A percentile compares a stretch with the other conserved stretches of the same genome.
These are phyloP conservation scores for Oscheius sp. DNA, from an alignment of 1,140 invertebrate species.

Conservation along the genomic window DNA sequence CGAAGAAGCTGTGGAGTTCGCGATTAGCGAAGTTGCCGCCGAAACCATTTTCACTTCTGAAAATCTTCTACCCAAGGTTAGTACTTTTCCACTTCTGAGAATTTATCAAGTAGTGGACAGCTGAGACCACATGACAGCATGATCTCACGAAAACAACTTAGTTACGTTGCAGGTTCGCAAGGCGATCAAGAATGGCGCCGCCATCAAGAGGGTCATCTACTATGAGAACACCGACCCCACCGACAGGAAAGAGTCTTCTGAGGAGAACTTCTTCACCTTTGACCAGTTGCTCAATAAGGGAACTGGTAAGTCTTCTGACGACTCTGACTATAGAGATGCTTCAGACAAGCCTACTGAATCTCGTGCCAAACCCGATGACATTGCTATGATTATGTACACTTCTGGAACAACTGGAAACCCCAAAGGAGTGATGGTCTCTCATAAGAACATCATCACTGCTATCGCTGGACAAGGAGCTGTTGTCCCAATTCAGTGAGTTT, in stretches of 20 bases:
- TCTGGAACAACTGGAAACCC: conserved; percentile 87
- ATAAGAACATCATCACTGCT: conserved; percentile 83
- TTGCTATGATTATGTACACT: conserved; percentile 93
- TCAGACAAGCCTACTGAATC: neutral
- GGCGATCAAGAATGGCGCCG: conserved; percentile 30
- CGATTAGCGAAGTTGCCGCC: conserved; percentile 92
- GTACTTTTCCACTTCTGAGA: neutral
- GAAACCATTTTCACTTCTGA: conserved; percentile 62
- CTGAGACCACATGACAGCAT: neutral
- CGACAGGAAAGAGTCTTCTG: conserved; percentile 16
- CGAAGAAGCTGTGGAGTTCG: conserved; percentile 90
- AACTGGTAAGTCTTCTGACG: conserved; percentile 60
- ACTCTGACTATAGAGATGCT: neutral
- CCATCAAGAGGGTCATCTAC: conserved; percentile 51
- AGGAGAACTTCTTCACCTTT: conserved; percentile 56
- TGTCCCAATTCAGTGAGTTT: conserved; percentile 48
- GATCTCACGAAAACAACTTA: neutral
- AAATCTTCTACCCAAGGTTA: conserved; percentile 52
- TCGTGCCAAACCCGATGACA: conserved; percentile 69
- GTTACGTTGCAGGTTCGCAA: conserved; percentile 12
- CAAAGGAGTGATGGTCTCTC: conserved; percentile 71
- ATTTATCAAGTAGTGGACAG: neutral
- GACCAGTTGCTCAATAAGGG: conserved; percentile 75
- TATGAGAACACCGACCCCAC: conserved; percentile 46
- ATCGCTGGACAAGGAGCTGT: conserved; percentile 83